phyloP scores from a whole-genome alignment of 1,140 invertebrate genomes.

The Aphaenogaster ashmeadi region DNA sequence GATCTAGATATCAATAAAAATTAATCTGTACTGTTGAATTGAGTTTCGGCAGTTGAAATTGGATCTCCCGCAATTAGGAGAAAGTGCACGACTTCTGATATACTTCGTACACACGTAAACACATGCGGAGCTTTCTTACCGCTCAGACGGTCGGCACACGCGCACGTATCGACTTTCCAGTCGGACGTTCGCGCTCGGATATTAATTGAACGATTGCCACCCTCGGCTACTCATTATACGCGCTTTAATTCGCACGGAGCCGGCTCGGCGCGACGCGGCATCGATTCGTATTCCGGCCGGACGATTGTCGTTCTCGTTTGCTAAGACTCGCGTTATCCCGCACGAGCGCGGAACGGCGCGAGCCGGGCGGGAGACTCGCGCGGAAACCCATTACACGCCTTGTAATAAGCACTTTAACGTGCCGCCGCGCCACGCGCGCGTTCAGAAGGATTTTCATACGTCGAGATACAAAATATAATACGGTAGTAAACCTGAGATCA shows the following conservation, averaged over 20 bases:
- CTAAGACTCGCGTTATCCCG: constrained; percentile 51
- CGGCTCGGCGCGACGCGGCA: not conserved
- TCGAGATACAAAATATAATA: constrained; percentile 8
- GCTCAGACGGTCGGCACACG: not conserved
- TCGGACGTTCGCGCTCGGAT: constrained; percentile 44
- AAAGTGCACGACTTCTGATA: not conserved
- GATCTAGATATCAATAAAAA: not conserved
- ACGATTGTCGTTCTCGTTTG: constrained; percentile 43
- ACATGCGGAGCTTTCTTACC: not conserved
- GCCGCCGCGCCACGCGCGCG: constrained; percentile 15
- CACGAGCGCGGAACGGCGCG: constrained; percentile 48
- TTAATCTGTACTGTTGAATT: not conserved
- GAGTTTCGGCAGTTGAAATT: constrained; percentile 11
- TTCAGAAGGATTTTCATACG: constrained; percentile 43
- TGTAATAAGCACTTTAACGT: constrained; percentile 70
- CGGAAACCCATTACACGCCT: constrained; percentile 73
- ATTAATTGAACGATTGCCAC: constrained; percentile 81
- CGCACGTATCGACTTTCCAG: constrained; percentile 65
- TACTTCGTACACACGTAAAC: constrained; percentile 1
- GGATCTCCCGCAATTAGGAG: constrained; percentile 4
- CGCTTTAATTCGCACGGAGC: constrained; percentile 71
- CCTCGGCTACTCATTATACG: constrained; percentile 75
- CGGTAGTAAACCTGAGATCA: constrained; percentile 35
- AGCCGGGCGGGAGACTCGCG: constrained; percentile 57
- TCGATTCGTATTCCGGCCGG: constrained; percentile 49